Evolutionary conservation across 2,113 vertebrate genomes (phyloP).

Genomic region (Columba livia): DNA sequence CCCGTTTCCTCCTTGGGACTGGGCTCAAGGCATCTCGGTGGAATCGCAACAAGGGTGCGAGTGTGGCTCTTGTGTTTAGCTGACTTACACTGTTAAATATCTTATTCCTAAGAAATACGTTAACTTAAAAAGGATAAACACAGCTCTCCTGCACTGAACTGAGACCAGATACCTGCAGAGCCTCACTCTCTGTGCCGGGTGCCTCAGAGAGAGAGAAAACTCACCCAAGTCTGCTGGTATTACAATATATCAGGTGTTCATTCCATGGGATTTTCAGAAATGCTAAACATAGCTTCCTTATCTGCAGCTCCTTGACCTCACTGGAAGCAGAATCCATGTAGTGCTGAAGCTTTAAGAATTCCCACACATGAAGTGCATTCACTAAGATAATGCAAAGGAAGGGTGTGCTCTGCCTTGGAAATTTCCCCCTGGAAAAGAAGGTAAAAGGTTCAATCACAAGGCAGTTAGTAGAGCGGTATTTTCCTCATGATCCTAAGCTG

Average conservation of each 20-base stretch:
- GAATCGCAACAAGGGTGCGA: neutral
- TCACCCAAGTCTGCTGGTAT: neutral
- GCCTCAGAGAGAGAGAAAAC: neutral
- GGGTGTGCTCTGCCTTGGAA: conserved; percentile 11
- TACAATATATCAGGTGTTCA: neutral
- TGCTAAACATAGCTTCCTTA: conserved; percentile 25
- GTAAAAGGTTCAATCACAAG: neutral
- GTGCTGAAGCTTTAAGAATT: conserved; percentile 9
- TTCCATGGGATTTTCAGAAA: neutral
- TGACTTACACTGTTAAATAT: neutral
- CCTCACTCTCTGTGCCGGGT: neutral
- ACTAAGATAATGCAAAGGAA: conserved; percentile 29
- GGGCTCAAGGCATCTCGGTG: neutral
- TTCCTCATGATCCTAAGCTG: neutral
- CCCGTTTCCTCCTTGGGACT: neutral
- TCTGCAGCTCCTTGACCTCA: conserved; percentile 18
- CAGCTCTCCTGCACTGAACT: neutral
- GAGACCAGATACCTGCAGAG: neutral
- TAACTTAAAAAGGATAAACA: neutral
- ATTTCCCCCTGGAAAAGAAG: neutral
- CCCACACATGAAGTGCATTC: neutral
- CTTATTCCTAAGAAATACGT: neutral
- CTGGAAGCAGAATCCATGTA: neutral
- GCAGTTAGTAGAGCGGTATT: neutral
- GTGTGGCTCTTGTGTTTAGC: neutral